These are phyloP conservation scores for Hyposoter dolosus DNA, from an alignment of 2,888 invertebrate species.

Conservation along the genomic window DNA sequence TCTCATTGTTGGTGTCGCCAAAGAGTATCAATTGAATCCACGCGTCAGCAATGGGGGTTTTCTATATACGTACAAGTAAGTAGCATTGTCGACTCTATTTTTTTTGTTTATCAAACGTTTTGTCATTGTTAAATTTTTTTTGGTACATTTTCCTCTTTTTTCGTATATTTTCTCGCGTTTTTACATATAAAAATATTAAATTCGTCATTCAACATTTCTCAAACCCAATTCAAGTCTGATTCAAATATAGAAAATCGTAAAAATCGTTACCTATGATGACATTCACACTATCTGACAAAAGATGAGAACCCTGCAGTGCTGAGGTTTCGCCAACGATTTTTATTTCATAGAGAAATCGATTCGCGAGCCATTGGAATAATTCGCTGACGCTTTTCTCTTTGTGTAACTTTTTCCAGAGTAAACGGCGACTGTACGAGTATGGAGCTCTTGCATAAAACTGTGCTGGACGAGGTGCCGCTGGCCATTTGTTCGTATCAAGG, in stretches of 20 bases:
- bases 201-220: too few relatives aligned
- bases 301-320: slow-evolving; percentile 84
- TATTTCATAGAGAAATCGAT: background rate
- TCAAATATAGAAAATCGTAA: background rate
- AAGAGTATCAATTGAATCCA: slow-evolving; percentile 95
- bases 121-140: background rate
- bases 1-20: slow-evolving; percentile 93
- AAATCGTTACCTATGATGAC: slow-evolving; percentile 78
- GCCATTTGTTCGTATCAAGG: slow-evolving; percentile 97
- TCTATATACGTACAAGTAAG: slow-evolving; percentile 93
- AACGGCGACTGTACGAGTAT: slow-evolving; percentile 92
- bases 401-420: slow-evolving; percentile 82
- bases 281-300: slow-evolving; percentile 79
- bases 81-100: slow-evolving; percentile 30
- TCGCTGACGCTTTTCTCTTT: background rate
- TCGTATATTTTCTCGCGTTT: background rate
- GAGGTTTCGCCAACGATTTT: slow-evolving; percentile 72
- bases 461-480: slow-evolving; percentile 95
- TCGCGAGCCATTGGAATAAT: slow-evolving; percentile 53
- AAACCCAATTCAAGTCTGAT: too few relatives aligned
- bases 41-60: slow-evolving; percentile 93
- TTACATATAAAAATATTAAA: too few relatives aligned
- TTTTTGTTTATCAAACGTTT: slow-evolving; percentile 34
- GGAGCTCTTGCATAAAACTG: slow-evolving; percentile 97
- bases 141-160: background rate